A percentile compares a stretch with the other conserved stretches of the same genome.
These are phyloP conservation scores for Engraulis encrasicolus DNA, from an alignment of 2,113 vertebrate species.

Conservation along the genomic window DNA sequence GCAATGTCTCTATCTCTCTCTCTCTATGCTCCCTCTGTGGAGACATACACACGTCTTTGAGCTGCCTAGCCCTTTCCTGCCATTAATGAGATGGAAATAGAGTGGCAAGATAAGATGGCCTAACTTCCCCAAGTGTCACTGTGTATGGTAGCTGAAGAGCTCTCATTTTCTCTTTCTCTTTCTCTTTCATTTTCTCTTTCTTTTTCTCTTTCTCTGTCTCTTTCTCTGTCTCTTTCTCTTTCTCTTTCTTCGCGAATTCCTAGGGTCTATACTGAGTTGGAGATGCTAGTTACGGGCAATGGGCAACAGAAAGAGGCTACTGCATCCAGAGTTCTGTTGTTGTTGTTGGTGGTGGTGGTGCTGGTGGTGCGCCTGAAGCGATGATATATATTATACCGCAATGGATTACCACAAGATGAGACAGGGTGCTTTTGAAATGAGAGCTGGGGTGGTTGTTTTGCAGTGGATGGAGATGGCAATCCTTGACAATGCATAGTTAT, in stretches of 20 bases:
- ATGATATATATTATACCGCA: not conserved
- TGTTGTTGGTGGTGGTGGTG: too few relatives aligned
- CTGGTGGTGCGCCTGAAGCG: not conserved
- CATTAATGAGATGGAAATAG: not conserved
- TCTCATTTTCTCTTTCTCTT: too few relatives aligned
- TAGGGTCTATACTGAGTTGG: not conserved
- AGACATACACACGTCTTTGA: not conserved
- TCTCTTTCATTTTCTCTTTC: too few relatives aligned
- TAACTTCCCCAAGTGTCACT: not conserved
- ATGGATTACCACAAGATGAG: not conserved
- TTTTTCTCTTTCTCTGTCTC: too few relatives aligned
- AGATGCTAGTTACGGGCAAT: not conserved
- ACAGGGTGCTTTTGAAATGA: too few relatives aligned
- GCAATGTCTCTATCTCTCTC: not conserved
- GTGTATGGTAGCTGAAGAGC: not conserved
- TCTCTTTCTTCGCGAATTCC: too few relatives aligned
- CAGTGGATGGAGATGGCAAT: not conserved
- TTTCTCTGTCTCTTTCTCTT: too few relatives aligned
- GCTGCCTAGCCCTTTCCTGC: constrained; percentile 12
- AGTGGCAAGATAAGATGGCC: not conserved
- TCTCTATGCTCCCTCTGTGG: not conserved
- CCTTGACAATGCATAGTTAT: not conserved
- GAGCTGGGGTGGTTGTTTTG: not conserved
- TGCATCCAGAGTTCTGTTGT: not conserved
- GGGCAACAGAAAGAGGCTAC: not conserved